Evolutionary conservation across 2,888 invertebrate species (phyloP).

Genomic region (Lasius fuliginosus): DNA sequence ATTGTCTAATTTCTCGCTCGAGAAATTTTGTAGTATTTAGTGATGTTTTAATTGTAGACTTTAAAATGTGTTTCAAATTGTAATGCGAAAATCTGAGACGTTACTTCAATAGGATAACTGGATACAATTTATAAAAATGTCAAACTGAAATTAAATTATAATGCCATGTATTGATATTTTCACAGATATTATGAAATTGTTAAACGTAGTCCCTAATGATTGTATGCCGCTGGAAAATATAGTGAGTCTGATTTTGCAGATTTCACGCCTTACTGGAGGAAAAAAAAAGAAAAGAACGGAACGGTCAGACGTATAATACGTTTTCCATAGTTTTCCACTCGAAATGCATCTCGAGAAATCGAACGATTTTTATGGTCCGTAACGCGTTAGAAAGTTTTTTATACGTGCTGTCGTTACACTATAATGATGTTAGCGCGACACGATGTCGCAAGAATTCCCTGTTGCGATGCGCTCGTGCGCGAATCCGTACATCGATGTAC

Average conservation of each 20-base stretch:
- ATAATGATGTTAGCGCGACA: constrained; percentile 41
- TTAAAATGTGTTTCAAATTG: neutral
- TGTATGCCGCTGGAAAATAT: neutral
- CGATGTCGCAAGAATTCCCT: constrained; percentile 23
- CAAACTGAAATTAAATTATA: neutral
- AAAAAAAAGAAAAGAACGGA: neutral
- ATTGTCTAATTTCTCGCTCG: neutral
- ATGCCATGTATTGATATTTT: neutral
- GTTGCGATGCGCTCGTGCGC: constrained; percentile 16
- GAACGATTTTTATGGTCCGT: constrained; percentile 59
- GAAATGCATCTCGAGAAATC: constrained; percentile 43
- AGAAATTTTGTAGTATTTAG: neutral
- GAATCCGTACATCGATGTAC: constrained; percentile 21
- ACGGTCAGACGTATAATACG: neutral
- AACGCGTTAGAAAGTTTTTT: constrained; percentile 64
- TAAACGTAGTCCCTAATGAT: neutral
- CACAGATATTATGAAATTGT: neutral
- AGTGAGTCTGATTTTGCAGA: neutral
- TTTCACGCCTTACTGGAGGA: neutral
- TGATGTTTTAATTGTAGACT: neutral
- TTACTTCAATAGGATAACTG: neutral
- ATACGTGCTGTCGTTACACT: constrained; percentile 30
- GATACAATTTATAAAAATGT: neutral
- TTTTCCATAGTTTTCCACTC: constrained; percentile 19
- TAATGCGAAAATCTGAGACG: neutral